Evolutionary conservation across 2,797 vertebrate genomes (phyloP).

Genomic region (Clarias pachynema): DNA sequence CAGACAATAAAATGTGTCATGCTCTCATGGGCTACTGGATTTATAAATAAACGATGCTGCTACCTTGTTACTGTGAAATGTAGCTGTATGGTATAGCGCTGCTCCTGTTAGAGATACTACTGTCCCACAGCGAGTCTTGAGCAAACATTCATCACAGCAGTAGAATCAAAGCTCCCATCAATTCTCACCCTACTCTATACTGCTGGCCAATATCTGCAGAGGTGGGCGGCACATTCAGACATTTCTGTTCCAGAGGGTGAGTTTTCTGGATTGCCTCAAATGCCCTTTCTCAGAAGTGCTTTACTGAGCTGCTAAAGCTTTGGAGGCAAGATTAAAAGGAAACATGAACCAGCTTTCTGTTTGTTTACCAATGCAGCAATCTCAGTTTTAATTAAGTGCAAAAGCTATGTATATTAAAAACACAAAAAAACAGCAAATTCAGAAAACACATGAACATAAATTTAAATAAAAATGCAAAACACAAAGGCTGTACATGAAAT

Average conservation of each 20-base stretch:
- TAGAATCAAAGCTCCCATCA: slow-evolving; percentile 19
- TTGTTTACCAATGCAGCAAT: neutral
- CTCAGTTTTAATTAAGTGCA: neutral
- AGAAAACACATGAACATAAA: neutral
- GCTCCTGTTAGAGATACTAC: slow-evolving; percentile 13
- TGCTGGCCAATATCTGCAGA: slow-evolving; percentile 6
- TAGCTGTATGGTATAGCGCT: neutral
- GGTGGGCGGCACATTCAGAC: slow-evolving; percentile 16
- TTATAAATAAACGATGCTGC: neutral
- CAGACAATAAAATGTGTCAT: neutral
- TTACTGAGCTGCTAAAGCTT: slow-evolving; percentile 9
- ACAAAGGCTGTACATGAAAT: neutral
- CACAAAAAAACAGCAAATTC: neutral
- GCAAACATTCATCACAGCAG: slow-evolving; percentile 12
- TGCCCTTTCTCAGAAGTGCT: slow-evolving; percentile 13
- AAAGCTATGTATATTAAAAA: neutral
- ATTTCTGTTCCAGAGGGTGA: slow-evolving; percentile 12
- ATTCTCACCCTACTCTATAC: slow-evolving; percentile 16
- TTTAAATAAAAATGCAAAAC: neutral
- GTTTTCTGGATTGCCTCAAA: slow-evolving; percentile 19
- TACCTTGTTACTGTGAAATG: neutral
- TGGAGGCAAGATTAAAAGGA: slow-evolving; percentile 11
- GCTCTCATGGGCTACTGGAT: neutral
- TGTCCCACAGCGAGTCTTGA: slow-evolving; percentile 16
- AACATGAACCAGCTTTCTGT: neutral